These are phyloP conservation scores for Ambastaia sidthimunki DNA, from an alignment of 2,797 vertebrate species.

Conservation along the genomic window DNA sequence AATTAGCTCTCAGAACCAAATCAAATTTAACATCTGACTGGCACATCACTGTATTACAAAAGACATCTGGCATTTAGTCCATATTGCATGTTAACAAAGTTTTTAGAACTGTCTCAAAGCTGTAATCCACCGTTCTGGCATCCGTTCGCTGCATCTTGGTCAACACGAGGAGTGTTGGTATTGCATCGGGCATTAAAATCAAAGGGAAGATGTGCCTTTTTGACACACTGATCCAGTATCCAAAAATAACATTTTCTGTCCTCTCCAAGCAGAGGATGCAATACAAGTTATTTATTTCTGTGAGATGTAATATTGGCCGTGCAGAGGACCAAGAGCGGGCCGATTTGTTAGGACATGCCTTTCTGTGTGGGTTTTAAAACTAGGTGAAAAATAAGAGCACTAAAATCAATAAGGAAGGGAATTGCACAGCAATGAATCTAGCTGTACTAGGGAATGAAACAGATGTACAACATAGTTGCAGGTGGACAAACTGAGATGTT, in stretches of 20 bases:
- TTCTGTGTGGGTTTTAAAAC: slow-evolving; percentile 71
- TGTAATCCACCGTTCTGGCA: slow-evolving; percentile 19
- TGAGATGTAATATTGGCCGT: slow-evolving; percentile 47
- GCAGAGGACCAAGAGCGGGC: slow-evolving; percentile 57
- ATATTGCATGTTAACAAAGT: not conserved
- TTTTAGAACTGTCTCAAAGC: slow-evolving; percentile 27
- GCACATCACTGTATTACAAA: slow-evolving; percentile 5
- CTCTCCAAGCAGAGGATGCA: slow-evolving; percentile 42
- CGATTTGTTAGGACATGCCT: slow-evolving; percentile 71
- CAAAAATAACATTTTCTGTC: slow-evolving; percentile 44
- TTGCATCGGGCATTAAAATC: slow-evolving; percentile 35
- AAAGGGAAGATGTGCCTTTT: slow-evolving; percentile 32
- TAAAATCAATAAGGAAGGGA: slow-evolving; percentile 76
- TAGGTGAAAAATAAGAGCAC: slow-evolving; percentile 69
- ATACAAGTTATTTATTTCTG: slow-evolving; percentile 56
- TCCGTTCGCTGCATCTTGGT: not conserved
- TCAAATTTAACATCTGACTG: slow-evolving; percentile 1
- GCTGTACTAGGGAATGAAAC: slow-evolving; percentile 66
- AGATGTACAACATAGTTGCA: slow-evolving; percentile 72
- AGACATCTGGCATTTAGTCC: slow-evolving; percentile 12
- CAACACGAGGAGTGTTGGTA: not conserved
- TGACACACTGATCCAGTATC: slow-evolving; percentile 37
- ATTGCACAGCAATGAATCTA: slow-evolving; percentile 64
- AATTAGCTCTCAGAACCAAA: not conserved
- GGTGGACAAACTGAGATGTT: slow-evolving; percentile 74